These are phyloP conservation scores for Semaprochilodus insignis DNA, from an alignment of 2,797 vertebrate species.

Conservation along the genomic window DNA sequence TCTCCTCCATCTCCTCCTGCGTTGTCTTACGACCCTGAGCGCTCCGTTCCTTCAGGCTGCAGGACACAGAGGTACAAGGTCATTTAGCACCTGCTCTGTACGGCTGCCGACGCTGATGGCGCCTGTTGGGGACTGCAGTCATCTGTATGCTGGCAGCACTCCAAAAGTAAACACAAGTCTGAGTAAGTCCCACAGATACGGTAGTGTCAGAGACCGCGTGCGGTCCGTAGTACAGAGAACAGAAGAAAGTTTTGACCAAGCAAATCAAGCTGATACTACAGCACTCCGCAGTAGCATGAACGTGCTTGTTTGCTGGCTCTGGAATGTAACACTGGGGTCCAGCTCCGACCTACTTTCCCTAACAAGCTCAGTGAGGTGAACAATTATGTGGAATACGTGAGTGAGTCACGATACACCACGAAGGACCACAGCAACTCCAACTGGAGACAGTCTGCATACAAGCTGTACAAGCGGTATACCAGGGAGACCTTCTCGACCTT, in stretches of 20 bases:
- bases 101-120: not conserved
- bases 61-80: slow-evolving; percentile 20
- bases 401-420: slow-evolving; percentile 6
- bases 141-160: not conserved
- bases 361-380: slow-evolving; percentile 18
- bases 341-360: slow-evolving; percentile 38
- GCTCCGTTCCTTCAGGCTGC: slow-evolving; percentile 78
- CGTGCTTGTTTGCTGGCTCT: slow-evolving; percentile 22
- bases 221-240: not conserved
- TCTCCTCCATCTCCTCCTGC: slow-evolving; percentile 82
- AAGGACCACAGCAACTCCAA: not conserved
- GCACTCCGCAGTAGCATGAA: not conserved
- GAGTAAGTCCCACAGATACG: not conserved
- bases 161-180: not conserved
- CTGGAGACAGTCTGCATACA: not conserved
- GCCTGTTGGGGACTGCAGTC: not conserved
- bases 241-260: not conserved
- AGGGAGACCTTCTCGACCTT: too few species aligned
- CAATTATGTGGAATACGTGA: not conserved
- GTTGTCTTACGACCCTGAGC: slow-evolving; percentile 73
- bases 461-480: too few species aligned
- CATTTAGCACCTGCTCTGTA: not conserved
- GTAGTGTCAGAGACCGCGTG: not conserved
- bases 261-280: not conserved
- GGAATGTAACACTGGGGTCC: slow-evolving; percentile 6